These are phyloP conservation scores for Lordiphosa mommai DNA, from an alignment of 1,140 invertebrate species.

Conservation along the genomic window DNA sequence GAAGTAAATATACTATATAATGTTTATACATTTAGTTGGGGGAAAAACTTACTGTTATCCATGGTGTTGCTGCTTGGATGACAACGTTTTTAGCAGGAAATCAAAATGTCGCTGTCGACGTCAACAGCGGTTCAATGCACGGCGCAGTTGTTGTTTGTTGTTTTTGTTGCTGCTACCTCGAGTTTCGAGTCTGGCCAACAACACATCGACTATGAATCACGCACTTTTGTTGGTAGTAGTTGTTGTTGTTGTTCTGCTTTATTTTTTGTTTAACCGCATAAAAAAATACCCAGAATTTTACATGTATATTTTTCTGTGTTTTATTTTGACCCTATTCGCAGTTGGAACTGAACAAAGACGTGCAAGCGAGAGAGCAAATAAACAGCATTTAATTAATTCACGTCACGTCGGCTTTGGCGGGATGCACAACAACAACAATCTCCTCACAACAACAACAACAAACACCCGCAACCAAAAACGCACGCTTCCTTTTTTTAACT, in stretches of 20 bases:
- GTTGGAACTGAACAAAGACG: constrained; percentile 30
- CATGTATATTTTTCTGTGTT: constrained; percentile 46
- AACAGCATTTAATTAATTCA: constrained; percentile 59
- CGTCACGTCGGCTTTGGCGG: constrained; percentile 46
- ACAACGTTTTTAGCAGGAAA: constrained; percentile 38
- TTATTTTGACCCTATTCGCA: constrained; percentile 73
- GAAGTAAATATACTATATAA: constrained; percentile 27
- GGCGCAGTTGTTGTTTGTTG: constrained; percentile 11
- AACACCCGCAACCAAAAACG: neutral
- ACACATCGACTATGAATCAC: constrained; percentile 54
- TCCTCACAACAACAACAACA: neutral
- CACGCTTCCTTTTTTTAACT: neutral
- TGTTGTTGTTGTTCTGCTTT: too few relatives aligned
- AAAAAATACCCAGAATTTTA: constrained; percentile 54
- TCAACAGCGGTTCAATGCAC: constrained; percentile 59
- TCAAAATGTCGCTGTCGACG: constrained; percentile 25
- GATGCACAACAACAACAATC: neutral
- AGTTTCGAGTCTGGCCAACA: constrained; percentile 12
- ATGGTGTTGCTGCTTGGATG: constrained; percentile 25
- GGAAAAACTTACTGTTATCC: constrained; percentile 44
- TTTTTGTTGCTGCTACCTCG: too few relatives aligned
- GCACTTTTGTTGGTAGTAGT: constrained; percentile 29
- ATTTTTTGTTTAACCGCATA: constrained; percentile 5
- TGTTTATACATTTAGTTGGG: neutral
- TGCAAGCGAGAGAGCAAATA: constrained; percentile 11